Conservation (phyloP, 1,140 invertebrate species). For the Schlechtendalia chinensis region DNA sequence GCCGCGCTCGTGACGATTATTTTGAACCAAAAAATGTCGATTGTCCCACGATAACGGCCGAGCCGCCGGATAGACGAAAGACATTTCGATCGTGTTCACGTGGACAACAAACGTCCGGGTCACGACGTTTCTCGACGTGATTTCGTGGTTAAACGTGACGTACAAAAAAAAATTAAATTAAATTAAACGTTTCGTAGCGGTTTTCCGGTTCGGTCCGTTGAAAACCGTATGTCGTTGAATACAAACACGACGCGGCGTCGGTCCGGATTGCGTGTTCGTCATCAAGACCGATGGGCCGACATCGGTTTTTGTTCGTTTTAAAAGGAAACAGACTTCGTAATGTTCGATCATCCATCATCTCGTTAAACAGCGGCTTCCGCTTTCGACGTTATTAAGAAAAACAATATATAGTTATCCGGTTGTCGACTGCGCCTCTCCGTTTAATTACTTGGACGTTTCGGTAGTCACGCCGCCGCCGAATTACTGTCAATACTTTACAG, state of each 20-base stretch:
- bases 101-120: too few species aligned
- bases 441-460: constrained; percentile 31
- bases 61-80: too few species aligned
- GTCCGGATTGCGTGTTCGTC: background rate
- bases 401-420: background rate
- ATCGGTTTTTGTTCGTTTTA: background rate
- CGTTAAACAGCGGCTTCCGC: constrained; percentile 12
- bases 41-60: too few species aligned
- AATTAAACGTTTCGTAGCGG: too few species aligned
- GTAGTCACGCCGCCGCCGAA: background rate
- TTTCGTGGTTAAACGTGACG: too few species aligned
- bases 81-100: too few species aligned
- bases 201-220: background rate
- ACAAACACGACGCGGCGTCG: too few species aligned
- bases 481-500: constrained; percentile 33
- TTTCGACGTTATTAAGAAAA: background rate
- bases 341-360: constrained; percentile 17
- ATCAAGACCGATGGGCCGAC: background rate
- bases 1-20: too few species aligned
- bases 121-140: too few species aligned
- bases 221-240: background rate
- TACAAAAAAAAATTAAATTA: too few species aligned
- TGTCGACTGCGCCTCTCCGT: constrained; percentile 12
- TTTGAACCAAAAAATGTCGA: too few species aligned
- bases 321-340: background rate